phyloP scores from a whole-genome alignment of 2,113 vertebrate species.

The Sylvia atricapilla region DNA sequence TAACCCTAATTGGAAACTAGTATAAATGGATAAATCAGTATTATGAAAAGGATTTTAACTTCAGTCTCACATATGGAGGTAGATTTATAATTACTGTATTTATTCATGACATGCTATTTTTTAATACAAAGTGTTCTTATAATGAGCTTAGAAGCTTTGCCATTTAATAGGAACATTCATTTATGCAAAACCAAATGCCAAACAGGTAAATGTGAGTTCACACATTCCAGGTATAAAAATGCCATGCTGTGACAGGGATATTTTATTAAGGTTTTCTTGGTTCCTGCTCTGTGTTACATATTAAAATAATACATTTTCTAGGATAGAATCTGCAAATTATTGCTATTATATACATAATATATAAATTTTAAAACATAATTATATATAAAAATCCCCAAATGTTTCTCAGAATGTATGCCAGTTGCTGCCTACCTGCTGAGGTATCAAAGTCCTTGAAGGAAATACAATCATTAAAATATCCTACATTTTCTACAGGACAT shows the following conservation, averaged over 20 bases:
- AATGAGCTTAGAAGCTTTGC: not conserved
- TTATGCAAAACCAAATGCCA: not conserved
- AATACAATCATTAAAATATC: not conserved
- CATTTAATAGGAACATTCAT: not conserved
- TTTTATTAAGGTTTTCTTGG: not conserved
- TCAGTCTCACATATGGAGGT: not conserved
- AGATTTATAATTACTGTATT: not conserved
- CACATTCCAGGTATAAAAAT: not conserved
- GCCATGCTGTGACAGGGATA: not conserved
- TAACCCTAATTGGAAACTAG: not conserved
- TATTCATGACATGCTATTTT: not conserved
- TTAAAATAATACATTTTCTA: not conserved
- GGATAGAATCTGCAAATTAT: not conserved
- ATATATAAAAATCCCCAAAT: fast-evolving
- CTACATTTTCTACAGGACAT: not conserved
- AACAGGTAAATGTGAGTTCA: not conserved
- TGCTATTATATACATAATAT: not conserved
- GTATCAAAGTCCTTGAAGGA: not conserved
- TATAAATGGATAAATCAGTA: not conserved
- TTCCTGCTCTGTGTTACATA: not conserved
- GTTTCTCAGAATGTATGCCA: not conserved
- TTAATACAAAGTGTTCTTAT: not conserved
- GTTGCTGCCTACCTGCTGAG: not conserved
- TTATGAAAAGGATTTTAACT: not conserved
- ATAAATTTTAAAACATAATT: no score